Conservation (phyloP, 37 sponge, comb jelly and placozoan genomes). For the Spongilla lacustris region DNA sequence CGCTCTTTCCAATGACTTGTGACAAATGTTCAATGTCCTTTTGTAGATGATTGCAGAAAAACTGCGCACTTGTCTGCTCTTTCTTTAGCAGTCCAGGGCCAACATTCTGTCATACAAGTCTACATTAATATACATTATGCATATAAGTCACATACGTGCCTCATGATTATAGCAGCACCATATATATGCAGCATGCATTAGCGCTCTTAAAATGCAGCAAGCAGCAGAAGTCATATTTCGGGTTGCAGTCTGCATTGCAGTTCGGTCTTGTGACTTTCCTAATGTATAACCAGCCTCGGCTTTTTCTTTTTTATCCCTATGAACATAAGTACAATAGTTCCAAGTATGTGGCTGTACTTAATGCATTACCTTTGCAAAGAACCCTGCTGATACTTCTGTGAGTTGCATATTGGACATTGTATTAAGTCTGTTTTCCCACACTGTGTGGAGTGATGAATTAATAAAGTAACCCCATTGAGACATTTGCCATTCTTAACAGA, state of each 20-base stretch:
- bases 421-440: not conserved
- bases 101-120: not conserved
- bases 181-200: conserved; percentile 57
- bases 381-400: not conserved
- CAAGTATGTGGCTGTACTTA: not conserved
- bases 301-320: conserved; percentile 6
- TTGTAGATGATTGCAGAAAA: conserved; percentile 60
- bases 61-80: conserved; percentile 32
- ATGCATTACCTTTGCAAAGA: not conserved
- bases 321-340: not conserved
- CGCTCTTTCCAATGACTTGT: conserved; percentile 21
- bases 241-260: conserved; percentile 20
- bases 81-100: not conserved
- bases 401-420: not conserved
- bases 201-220: conserved; percentile 45
- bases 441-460: not conserved
- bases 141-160: conserved; percentile 4
- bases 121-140: conserved; percentile 2
- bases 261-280: conserved; percentile 34
- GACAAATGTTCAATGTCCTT: conserved; percentile 38
- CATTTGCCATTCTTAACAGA: too few relatives aligned
- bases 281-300: conserved; percentile 61
- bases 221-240: conserved; percentile 52
- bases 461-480: not conserved
- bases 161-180: conserved; percentile 52